Evolutionary conservation across 2,797 vertebrate species (phyloP).

Genomic region (Crax fasciolata): DNA sequence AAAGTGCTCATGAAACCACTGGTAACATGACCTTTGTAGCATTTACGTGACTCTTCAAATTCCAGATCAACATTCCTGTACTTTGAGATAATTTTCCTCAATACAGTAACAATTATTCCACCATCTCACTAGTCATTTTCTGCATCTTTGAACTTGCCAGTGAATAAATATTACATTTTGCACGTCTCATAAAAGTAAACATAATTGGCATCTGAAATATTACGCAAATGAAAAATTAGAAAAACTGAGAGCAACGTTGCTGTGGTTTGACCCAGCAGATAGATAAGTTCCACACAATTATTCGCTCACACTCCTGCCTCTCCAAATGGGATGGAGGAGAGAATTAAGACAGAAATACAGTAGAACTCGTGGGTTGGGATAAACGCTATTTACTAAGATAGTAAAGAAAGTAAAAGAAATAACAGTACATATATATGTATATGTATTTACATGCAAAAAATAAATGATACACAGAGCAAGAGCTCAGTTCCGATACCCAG

Average conservation of each 20-base stretch:
- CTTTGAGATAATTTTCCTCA: neutral
- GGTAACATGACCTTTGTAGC: neutral
- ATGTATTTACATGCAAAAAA: no score
- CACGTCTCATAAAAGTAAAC: neutral
- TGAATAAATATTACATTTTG: slow-evolving; percentile 21
- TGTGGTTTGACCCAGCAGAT: no score
- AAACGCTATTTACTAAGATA: no score
- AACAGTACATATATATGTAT: no score
- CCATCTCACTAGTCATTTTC: neutral
- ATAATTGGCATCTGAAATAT: neutral
- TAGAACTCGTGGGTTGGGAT: no score
- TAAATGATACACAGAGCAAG: no score
- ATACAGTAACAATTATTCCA: neutral
- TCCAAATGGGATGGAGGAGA: no score
- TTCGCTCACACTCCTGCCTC: no score
- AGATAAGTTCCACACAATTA: no score
- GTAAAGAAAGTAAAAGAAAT: no score
- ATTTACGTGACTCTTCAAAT: neutral
- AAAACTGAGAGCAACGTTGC: neutral
- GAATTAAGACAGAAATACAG: no score
- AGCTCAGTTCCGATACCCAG: no score
- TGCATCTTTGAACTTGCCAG: neutral
- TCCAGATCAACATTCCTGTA: neutral
- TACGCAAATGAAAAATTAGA: slow-evolving; percentile 2
- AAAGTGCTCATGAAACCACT: neutral